Evolutionary conservation across 2,113 vertebrate species (phyloP).

Genomic region (Silurus asotus): DNA sequence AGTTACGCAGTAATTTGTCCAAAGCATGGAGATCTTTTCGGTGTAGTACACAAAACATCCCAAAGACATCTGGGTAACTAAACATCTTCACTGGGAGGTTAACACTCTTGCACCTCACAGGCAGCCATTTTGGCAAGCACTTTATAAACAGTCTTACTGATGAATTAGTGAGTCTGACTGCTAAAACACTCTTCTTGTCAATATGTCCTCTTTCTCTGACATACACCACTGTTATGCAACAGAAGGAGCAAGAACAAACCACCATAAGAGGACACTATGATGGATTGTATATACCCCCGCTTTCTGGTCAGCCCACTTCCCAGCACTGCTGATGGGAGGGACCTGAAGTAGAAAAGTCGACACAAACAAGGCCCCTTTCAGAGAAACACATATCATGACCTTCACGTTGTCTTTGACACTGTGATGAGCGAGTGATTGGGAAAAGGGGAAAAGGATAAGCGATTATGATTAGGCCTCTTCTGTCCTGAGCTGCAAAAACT

Average conservation of each 20-base stretch:
- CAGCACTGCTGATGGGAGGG: constrained; percentile 7
- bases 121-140: constrained; percentile 12
- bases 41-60: not conserved
- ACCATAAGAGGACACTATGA: constrained; percentile 35
- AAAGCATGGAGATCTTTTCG: not conserved
- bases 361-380: constrained; percentile 39
- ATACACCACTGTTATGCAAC: constrained; percentile 13
- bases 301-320: constrained; percentile 6
- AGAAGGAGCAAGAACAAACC: constrained; percentile 2
- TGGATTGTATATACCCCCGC: not conserved
- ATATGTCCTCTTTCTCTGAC: constrained; percentile 18
- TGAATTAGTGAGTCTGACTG: constrained; percentile 2
- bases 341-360: not conserved
- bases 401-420: constrained; percentile 9
- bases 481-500: constrained; percentile 21
- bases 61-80: constrained; percentile 44
- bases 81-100: constrained; percentile 45
- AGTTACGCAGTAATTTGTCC: constrained; percentile 5
- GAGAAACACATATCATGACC: not conserved
- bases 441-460: not conserved
- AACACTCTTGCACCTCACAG: constrained; percentile 7
- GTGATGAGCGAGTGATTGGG: constrained; percentile 8
- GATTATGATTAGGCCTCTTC: constrained; percentile 10
- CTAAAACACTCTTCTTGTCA: constrained; percentile 29
- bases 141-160: constrained; percentile 39